Conservation (phyloP, 92 coral and sea anemone genomes). For the Siderastrea siderea region DNA sequence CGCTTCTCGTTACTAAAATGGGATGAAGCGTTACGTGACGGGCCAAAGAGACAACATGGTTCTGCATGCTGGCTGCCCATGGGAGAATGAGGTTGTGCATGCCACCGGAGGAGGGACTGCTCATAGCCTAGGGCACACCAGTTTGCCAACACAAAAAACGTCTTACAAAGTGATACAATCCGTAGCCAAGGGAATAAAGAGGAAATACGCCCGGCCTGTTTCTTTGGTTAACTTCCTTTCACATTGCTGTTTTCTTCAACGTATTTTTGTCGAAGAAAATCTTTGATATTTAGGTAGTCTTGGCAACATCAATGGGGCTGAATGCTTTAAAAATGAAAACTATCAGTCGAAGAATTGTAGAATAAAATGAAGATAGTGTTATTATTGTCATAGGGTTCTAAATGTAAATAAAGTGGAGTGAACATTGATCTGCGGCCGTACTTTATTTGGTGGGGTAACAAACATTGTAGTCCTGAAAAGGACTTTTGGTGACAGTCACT, state of each 20-base stretch:
- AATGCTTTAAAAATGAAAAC: neutral
- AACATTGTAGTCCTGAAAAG: too few relatives aligned
- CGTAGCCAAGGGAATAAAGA: too few relatives aligned
- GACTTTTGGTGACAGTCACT: too few relatives aligned
- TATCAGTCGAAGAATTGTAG: neutral
- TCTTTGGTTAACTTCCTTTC: neutral
- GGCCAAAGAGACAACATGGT: too few relatives aligned
- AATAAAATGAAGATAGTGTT: neutral
- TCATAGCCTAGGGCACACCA: too few relatives aligned
- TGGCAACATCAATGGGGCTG: too few relatives aligned
- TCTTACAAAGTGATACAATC: neutral
- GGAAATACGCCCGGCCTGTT: neutral
- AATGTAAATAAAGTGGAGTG: constrained; percentile 3
- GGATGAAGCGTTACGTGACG: too few relatives aligned
- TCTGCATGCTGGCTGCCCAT: too few relatives aligned
- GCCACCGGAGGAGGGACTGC: too few relatives aligned
- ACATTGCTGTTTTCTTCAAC: neutral
- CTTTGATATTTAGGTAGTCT: neutral
- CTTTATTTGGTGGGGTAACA: too few relatives aligned
- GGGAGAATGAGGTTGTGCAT: too few relatives aligned
- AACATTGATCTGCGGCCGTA: neutral
- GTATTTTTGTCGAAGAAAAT: neutral
- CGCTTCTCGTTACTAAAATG: too few relatives aligned
- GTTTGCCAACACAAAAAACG: neutral
- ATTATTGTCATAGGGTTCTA: neutral